Evolutionary conservation across 2,797 vertebrate species (phyloP), one percentile per base, ranked within the genome.

Genomic region (Acrocephalus scirpaceus): DNA sequence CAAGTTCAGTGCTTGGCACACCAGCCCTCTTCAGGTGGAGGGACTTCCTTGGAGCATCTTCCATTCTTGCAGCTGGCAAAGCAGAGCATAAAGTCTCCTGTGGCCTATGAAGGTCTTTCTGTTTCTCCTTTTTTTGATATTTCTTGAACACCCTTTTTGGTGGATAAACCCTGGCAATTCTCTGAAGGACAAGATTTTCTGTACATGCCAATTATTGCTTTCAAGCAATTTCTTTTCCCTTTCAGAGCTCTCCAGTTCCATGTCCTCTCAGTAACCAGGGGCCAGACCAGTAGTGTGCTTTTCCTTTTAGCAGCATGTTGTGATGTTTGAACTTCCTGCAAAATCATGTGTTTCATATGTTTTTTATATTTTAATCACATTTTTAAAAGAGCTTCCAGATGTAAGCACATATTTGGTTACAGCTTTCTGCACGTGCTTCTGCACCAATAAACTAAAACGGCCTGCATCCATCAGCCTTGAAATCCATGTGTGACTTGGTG

Each of bases 301-400:
- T 92, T 96, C 42, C 62, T 91, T 91, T 91, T 88, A 88, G 86
- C 78, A 94, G 44, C 76, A 32, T 86, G 76, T 95, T 88, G 70
- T 66, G 84, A 91, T 94, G 81, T 92, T 93, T 75, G 85, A 86
- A 91, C 64, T 94, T 95, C 87, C 91, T 96, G 82, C 48, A 93
- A 87, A 96, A 95, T 88, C 72, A 40, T 90, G 40, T 71, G 78
- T 95, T 94, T 89, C 81, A 58, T 86, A 89, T 89, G 84, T 2
- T 61, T 94, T 94, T 91, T 89, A 69, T 91, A 83, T 79, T 94
- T 92, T 65, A 94, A 92, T 92, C 56, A 86, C 54, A 5, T 95
- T 92, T 90, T 85, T 84, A 5, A 34, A 76, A 96, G 60, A 70
- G 45, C 11, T 95, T 95, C 89, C 82, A 92, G 73, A 94, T 96